Conservation (phyloP, 2,888 invertebrate species). For the Chymomyza amoena region DNA sequence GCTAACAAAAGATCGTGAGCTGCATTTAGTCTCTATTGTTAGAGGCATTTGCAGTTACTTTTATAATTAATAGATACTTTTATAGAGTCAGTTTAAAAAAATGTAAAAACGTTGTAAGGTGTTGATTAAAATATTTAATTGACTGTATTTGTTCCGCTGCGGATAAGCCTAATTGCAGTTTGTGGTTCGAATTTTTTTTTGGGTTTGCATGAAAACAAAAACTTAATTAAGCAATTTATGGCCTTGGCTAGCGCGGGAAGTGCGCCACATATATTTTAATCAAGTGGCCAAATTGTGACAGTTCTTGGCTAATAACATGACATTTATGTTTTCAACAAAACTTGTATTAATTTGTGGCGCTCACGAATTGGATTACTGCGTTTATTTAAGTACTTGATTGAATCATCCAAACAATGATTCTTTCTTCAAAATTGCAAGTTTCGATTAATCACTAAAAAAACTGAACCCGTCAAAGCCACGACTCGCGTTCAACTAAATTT, state of each 20-base stretch:
- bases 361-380: not conserved
- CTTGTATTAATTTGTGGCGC: not conserved
- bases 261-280: not conserved
- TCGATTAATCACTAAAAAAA: slow-evolving; percentile 12
- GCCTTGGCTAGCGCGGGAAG: not conserved
- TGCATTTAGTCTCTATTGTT: slow-evolving; percentile 32
- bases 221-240: not conserved
- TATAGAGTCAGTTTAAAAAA: not conserved
- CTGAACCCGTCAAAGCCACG: slow-evolving; percentile 44
- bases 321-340: not conserved
- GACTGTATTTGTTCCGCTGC: not conserved
- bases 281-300: not conserved
- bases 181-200: not conserved
- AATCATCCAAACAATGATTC: not conserved
- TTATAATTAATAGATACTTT: not conserved
- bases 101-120: not conserved
- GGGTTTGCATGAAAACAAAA: not conserved
- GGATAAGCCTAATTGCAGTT: not conserved
- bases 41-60: slow-evolving; percentile 4
- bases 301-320: not conserved
- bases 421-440: not conserved
- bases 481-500: slow-evolving; percentile 45
- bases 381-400: not conserved
- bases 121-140: not conserved
- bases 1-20: slow-evolving; percentile 50